phyloP scores from a whole-genome alignment of 2,113 vertebrate species.

The Clarias gariepinus region DNA sequence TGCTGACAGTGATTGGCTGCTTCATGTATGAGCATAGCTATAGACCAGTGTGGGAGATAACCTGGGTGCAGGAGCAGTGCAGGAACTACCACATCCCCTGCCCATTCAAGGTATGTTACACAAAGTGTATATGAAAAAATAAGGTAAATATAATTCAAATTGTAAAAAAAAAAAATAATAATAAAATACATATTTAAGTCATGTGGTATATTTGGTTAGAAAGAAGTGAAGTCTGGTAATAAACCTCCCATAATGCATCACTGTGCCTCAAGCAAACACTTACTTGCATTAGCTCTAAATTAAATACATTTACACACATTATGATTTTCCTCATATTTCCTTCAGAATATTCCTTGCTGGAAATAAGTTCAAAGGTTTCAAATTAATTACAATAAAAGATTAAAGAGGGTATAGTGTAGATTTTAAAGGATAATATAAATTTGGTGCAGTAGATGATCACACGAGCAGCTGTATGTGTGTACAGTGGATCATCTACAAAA shows the following conservation, averaged over 20 bases:
- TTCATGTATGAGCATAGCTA: conserved; percentile 95
- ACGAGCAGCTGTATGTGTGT: neutral
- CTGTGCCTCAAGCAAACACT: conserved; percentile 16
- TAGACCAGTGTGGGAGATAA: conserved; percentile 89
- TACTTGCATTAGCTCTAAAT: conserved; percentile 9
- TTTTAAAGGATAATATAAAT: neutral
- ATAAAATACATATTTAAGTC: neutral
- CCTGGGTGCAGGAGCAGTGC: conserved; percentile 93
- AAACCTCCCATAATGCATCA: neutral
- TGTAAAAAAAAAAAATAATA: too few species aligned
- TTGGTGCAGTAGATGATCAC: neutral
- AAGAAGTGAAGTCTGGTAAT: neutral
- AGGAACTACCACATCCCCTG: conserved; percentile 97
- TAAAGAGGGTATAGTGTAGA: neutral
- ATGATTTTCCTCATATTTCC: neutral
- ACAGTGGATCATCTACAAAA: neutral
- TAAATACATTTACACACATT: conserved; percentile 13
- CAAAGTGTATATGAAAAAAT: neutral
- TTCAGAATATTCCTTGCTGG: too few species aligned
- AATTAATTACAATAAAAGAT: neutral
- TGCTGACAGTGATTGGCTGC: conserved; percentile 89
- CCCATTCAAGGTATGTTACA: conserved; percentile 82
- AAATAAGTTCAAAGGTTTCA: too few species aligned
- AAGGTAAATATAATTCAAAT: too few species aligned
- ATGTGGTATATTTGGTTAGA: neutral